phyloP scores from a whole-genome alignment of 2,888 invertebrate genomes.

The Thalpophila matura region DNA sequence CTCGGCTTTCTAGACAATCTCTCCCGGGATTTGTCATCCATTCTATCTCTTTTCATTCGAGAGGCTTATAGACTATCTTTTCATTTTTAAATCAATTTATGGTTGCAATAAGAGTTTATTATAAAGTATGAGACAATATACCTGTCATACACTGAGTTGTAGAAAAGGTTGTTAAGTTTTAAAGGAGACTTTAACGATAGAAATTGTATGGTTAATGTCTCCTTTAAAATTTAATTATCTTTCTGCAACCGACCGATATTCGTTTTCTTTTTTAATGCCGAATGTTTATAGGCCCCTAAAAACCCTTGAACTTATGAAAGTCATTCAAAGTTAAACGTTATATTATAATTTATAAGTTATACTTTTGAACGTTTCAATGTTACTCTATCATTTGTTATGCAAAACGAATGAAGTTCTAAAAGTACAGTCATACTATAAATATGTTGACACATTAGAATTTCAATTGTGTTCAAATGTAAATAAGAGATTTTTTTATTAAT shows the following conservation, averaged over 20 bases:
- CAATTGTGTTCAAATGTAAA: slow-evolving; percentile 45
- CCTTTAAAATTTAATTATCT: too few species aligned
- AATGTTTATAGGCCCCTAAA: slow-evolving; percentile 12
- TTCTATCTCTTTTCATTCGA: background rate
- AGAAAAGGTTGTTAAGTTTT: too few species aligned
- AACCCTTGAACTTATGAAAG: slow-evolving; percentile 20
- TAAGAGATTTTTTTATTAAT: slow-evolving; percentile 49
- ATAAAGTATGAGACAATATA: slow-evolving; percentile 11
- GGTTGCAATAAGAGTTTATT: slow-evolving; percentile 6
- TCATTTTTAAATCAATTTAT: slow-evolving; percentile 3
- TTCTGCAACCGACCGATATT: too few species aligned
- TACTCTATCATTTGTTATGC: slow-evolving; percentile 37
- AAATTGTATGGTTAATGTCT: too few species aligned
- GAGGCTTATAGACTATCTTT: background rate
- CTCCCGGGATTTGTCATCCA: background rate
- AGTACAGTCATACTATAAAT: slow-evolving; percentile 52
- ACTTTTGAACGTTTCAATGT: slow-evolving; percentile 7
- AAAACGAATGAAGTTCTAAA: slow-evolving; percentile 49
- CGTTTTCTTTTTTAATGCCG: background rate
- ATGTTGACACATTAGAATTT: slow-evolving; percentile 55
- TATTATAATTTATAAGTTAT: slow-evolving; percentile 20
- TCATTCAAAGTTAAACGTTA: slow-evolving; percentile 29
- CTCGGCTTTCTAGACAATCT: background rate
- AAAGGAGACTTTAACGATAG: too few species aligned
- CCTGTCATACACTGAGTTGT: too few species aligned